These are phyloP conservation scores for Formica aserva DNA, from an alignment of 2,888 invertebrate species.

Conservation along the genomic window DNA sequence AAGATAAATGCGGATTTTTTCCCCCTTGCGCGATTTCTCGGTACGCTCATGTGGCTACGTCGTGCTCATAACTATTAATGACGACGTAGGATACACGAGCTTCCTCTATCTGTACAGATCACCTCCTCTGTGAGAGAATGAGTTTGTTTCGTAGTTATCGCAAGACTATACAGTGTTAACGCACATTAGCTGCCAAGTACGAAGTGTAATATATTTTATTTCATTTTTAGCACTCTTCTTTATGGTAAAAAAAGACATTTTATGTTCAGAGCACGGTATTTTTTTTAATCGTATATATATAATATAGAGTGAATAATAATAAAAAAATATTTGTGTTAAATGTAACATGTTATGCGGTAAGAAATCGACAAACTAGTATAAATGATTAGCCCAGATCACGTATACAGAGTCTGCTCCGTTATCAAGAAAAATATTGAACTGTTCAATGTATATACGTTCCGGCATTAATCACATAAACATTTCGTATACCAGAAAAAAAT, in stretches of 20 bases:
- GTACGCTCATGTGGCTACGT: conserved; percentile 57
- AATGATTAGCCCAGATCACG: conserved; percentile 8
- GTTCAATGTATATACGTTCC: background rate
- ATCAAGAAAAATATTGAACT: background rate
- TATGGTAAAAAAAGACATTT: conserved; percentile 32
- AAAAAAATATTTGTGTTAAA: conserved; percentile 28
- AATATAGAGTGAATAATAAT: conserved; percentile 7
- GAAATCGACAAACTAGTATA: conserved; percentile 18
- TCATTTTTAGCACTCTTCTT: conserved; percentile 22
- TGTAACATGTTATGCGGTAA: conserved; percentile 26
- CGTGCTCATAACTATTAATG: conserved; percentile 42
- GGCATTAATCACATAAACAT: background rate
- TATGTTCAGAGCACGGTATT: conserved; percentile 32
- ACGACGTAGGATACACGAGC: conserved; percentile 44
- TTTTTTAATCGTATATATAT: conserved; percentile 31
- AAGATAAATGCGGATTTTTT: conserved; percentile 49
- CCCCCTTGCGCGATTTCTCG: conserved; percentile 35
- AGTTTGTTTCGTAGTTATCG: conserved; percentile 35
- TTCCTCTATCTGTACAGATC: conserved; percentile 38
- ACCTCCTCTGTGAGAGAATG: conserved; percentile 46
- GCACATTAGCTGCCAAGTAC: conserved; percentile 4
- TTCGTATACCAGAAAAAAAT: background rate
- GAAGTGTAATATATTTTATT: conserved; percentile 33
- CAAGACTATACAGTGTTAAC: conserved; percentile 50
- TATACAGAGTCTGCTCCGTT: conserved; percentile 1